Percentiles rank a stretch among this genome's conserved stretches.
These are phyloP conservation scores for Clarias fuscus DNA, from an alignment of 2,797 vertebrate genomes.

Conservation along the genomic window DNA sequence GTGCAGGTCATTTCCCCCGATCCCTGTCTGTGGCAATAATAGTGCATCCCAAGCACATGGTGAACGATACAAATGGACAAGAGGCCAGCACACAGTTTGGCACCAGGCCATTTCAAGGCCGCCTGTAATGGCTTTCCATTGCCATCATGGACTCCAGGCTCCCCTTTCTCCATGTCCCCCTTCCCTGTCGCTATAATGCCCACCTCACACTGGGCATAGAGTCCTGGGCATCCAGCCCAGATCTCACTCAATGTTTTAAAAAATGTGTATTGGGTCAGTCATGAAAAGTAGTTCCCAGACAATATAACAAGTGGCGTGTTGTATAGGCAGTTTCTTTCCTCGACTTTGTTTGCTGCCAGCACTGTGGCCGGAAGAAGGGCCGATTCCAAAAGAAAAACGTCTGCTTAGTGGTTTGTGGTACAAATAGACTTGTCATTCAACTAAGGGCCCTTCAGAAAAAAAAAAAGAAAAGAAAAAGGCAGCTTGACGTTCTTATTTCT, in stretches of 20 bases:
- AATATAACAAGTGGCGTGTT: conserved; percentile 17
- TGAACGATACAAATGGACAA: not conserved
- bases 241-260: conserved; percentile 31
- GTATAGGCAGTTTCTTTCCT: conserved; percentile 20
- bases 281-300: conserved; percentile 24
- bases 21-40: not conserved
- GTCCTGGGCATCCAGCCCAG: conserved; percentile 28
- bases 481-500: conserved; percentile 46
- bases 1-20: not conserved
- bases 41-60: not conserved
- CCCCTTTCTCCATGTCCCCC: not conserved
- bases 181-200: conserved; percentile 23
- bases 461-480: not conserved
- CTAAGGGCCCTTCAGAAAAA: conserved; percentile 44
- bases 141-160: not conserved
- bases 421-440: conserved; percentile 28
- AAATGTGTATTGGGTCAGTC: conserved; percentile 8
- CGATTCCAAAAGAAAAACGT: conserved; percentile 19
- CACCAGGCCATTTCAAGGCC: conserved; percentile 19
- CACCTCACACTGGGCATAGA: conserved; percentile 22
- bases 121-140: conserved; percentile 31
- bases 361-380: conserved; percentile 32
- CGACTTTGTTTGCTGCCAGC: not conserved
- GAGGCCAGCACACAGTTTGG: conserved; percentile 15
- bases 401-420: conserved; percentile 56